Base-by-base conservation (phyloP, 2,797 vertebrate species). In the Enoplosus armatus region DNA sequence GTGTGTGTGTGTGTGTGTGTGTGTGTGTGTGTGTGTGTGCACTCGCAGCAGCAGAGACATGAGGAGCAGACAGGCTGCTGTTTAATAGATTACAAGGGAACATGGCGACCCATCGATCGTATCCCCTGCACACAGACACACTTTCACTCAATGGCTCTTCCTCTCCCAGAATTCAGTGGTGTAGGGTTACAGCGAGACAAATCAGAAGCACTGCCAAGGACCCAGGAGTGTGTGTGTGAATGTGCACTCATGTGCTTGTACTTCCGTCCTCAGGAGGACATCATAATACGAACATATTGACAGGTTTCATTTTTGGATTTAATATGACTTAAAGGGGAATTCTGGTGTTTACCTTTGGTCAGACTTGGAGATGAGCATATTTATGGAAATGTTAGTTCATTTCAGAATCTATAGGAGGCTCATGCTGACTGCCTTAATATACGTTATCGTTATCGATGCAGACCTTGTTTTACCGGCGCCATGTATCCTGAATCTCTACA, bases 41-140 rank as follows among this genome's bases (percentile, higher is more conserved):
- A 8, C 2, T 27, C 9, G 56, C 60, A 75, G 77, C 59, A 60
- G 37, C 43, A 72, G 70, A 79, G 80, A 85, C 82, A 66, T 27
- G 63, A 58, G 61, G 69, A 83, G 60, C 72, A 70, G 82, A 87
- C 80, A 64, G 53, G 75, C 66, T 79, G 85, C 66, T 88, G 87
- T 89, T 90, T 83, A 89, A 87, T 78, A 79, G 87, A 92, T 87
- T 87, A 89, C 88, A 90, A 79, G 64, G 65, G 54, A 91, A 92
- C 91, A 92, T 84, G 82, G 85, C 64, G 85, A 86, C 85, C 29
- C 55, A 94, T 94, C 24, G 84, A 91, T 92, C 24, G 50, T 31
- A 45, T 74, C 70, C 56, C 27, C 35, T 41, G 12, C 55, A 48
- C 27, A 27, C 27, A n/a, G 54, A 8, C 43, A 50, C 61, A n/a